A percentile compares a stretch with the other conserved stretches of the same genome.
phyloP scores from a whole-genome alignment of 1,140 invertebrate species.

The Oryzaephilus surinamensis region DNA sequence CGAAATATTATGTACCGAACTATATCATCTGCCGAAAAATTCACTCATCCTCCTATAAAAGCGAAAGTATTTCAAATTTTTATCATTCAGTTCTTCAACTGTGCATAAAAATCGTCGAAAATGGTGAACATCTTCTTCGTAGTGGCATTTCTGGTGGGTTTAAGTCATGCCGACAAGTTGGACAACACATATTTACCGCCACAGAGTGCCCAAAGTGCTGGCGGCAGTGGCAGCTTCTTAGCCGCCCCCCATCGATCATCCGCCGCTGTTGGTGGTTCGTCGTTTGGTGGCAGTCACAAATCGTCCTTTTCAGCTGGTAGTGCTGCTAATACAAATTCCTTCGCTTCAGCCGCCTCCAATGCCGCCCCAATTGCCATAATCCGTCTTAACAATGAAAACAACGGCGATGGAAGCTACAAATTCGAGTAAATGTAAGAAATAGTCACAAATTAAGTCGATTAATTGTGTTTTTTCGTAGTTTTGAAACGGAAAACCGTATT shows the following conservation, averaged over 20 bases:
- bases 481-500: conserved; percentile 62
- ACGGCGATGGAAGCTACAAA: conserved; percentile 41
- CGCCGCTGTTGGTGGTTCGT: not conserved
- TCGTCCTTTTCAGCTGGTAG: not conserved
- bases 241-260: not conserved
- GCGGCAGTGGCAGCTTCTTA: conserved; percentile 9
- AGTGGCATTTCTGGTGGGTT: conserved; percentile 5
- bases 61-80: not conserved
- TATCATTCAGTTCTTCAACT: conserved; percentile 3
- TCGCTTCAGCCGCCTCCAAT: not conserved
- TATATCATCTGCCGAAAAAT: conserved; percentile 9
- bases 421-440: conserved; percentile 28
- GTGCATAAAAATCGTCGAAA: no score
- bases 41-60: conserved; percentile 11
- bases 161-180: conserved; percentile 24
- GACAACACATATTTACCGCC: conserved; percentile 26
- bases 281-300: not conserved
- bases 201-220: conserved; percentile 7
- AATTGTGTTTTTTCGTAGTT: conserved; percentile 44
- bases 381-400: conserved; percentile 40
- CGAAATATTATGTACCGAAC: conserved; percentile 7
- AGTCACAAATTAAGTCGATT: conserved; percentile 43
- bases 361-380: conserved; percentile 27
- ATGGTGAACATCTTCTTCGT: no score
- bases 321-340: not conserved